Conservation (phyloP, 2,888 invertebrate genomes). For the Cotesia congregata region DNA sequence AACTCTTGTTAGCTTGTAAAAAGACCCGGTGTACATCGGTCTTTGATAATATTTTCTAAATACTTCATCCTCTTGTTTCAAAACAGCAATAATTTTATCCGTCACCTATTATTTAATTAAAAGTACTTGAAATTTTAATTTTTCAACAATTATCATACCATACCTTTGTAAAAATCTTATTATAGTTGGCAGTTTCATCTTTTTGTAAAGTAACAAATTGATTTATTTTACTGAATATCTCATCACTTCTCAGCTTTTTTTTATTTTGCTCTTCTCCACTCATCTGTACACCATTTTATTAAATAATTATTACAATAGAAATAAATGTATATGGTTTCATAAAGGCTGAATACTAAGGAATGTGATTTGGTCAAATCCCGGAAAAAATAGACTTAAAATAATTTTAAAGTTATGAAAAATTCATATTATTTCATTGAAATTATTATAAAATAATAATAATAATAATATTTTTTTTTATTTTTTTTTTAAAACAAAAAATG, state of each 20-base stretch:
- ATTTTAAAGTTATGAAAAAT: too few relatives aligned
- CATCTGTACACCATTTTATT: constrained; percentile 34
- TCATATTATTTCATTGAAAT: too few relatives aligned
- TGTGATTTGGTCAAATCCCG: too few relatives aligned
- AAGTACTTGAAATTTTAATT: constrained; percentile 21
- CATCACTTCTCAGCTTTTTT: constrained; percentile 43
- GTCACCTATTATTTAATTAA: constrained; percentile 48
- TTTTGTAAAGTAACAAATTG: constrained; percentile 53
- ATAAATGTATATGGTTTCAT: too few relatives aligned
- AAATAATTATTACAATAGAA: neutral
- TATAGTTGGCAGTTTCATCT: constrained; percentile 47
- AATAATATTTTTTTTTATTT: too few relatives aligned
- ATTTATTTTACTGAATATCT: constrained; percentile 49
- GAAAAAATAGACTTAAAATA: too few relatives aligned
- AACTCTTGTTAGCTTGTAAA: constrained; percentile 75
- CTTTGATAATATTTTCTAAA: constrained; percentile 61
- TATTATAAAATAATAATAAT: too few relatives aligned
- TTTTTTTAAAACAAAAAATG: too few relatives aligned
- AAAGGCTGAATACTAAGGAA: too few relatives aligned
- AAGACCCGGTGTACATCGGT: constrained; percentile 74
- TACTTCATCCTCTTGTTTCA: constrained; percentile 60
- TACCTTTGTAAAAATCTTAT: constrained; percentile 50
- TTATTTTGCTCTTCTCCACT: neutral
- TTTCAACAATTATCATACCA: constrained; percentile 17
- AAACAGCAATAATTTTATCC: constrained; percentile 53